Conservation (phyloP, 2,888 invertebrate species). For the Parasteatoda lunata region DNA sequence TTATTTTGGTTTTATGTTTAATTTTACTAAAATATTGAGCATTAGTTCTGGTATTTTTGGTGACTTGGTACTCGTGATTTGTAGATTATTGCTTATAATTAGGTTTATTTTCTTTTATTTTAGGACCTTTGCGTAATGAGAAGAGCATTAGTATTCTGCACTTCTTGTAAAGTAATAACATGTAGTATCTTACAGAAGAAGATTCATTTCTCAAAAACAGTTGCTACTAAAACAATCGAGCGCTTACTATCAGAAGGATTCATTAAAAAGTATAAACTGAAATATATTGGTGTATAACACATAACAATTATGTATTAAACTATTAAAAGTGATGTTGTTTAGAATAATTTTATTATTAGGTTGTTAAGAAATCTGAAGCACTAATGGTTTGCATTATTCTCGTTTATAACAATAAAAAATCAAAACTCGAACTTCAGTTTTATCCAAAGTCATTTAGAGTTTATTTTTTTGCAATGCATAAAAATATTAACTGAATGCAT, state of each 20-base stretch:
- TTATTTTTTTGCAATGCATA: too few relatives aligned
- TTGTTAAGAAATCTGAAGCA: too few relatives aligned
- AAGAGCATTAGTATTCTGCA: constrained; percentile 31
- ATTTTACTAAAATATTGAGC: not conserved
- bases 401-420: not conserved
- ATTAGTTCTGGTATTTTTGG: too few relatives aligned
- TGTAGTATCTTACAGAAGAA: constrained; percentile 2
- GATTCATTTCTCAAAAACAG: constrained; percentile 9
- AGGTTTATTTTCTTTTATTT: not conserved
- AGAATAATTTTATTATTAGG: too few relatives aligned
- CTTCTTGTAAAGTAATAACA: not conserved
- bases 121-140: constrained; percentile 34
- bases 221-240: constrained; percentile 10
- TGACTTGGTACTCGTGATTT: not conserved
- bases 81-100: not conserved
- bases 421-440: too few relatives aligned
- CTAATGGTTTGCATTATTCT: too few relatives aligned
- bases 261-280: not conserved
- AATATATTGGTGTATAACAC: too few relatives aligned
- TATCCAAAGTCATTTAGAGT: too few relatives aligned
- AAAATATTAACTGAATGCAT: too few relatives aligned
- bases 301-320: too few relatives aligned
- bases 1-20: not conserved
- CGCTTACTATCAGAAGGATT: constrained; percentile 27
- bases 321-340: too few relatives aligned